Evolutionary conservation across 2,113 vertebrate genomes (phyloP), one percentile per base, ranked within the genome.

Genomic region (Silurus glanis): DNA sequence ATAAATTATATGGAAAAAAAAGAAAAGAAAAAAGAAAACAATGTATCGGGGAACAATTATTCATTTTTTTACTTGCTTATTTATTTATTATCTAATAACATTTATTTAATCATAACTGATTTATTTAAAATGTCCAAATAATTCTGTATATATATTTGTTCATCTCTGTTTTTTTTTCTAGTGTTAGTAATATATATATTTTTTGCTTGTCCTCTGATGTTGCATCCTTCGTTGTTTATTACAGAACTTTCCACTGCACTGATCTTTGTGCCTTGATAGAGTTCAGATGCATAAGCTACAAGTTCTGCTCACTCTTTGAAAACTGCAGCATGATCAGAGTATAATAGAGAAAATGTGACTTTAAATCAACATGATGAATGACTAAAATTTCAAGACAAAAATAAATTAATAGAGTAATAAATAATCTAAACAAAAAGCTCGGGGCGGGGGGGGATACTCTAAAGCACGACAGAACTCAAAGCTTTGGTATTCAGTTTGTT

Each of bases 321-420:
- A 47, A 89, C 9, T 16, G 2, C 6, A 16, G 3, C 51, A 56
- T 9, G 5, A 51, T 51, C 19, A 28, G 14, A 55, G 14, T 17
- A 56, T 17, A 28, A 75, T 23, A 21, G 1, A 49, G 49, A 53
- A n/a, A 6, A 14, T 92, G 90, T 90, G 89, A 89, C 91, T 53
- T 91, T 92, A 92, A 92, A 90, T 83, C 88, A 93, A 90, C 87
- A 90, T 92, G 13, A 53, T 17, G 51, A 51, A 66, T 53, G 21
- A 51, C 51, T 47, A 82, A 58, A 37, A 58, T 28, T 25, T 10
- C 25, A 25, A n/a, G 5, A 25, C 10, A 49, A 14, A n/a, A n/a
- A n/a, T n/a, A n/a, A n/a, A n/a, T n/a, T n/a, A n/a, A n/a, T n/a
- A n/a, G n/a, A n/a, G n/a, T n/a, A n/a, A n/a, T n/a, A n/a, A n/a